phyloP scores from a whole-genome alignment of 2,113 vertebrate species.

The Actenoides lindsayi region DNA sequence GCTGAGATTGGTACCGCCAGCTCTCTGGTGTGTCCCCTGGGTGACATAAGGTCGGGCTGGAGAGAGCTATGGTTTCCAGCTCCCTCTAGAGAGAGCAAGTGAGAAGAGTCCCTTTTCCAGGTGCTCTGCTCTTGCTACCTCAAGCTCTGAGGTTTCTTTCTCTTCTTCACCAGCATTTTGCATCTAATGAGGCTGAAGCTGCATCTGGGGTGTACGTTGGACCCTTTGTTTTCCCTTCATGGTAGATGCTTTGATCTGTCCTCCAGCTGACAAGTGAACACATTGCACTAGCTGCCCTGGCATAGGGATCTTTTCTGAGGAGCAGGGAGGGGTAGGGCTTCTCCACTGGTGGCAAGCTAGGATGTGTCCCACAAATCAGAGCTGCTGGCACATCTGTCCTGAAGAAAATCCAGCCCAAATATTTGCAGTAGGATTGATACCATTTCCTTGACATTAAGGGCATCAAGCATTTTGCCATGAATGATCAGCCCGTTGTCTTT shows the following conservation, averaged over 20 bases:
- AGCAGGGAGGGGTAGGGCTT: background rate
- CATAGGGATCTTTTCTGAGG: background rate
- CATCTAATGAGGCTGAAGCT: background rate
- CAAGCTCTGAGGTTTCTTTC: background rate
- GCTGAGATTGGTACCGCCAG: background rate
- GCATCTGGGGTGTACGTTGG: background rate
- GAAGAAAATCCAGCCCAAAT: background rate
- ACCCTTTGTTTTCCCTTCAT: background rate
- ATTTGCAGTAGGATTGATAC: background rate
- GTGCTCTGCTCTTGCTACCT: background rate
- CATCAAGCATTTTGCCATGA: background rate
- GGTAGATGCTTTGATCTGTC: background rate
- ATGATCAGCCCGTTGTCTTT: background rate
- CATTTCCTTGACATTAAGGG: accelerated
- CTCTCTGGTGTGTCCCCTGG: background rate
- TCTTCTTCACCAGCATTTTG: background rate
- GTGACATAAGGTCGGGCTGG: background rate
- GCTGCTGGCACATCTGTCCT: background rate
- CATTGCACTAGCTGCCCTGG: background rate
- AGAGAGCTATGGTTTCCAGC: background rate
- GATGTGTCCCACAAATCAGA: background rate
- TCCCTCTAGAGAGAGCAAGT: background rate
- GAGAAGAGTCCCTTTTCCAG: background rate
- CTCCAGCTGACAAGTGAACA: background rate
- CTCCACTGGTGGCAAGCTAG: background rate